These are phyloP conservation scores for Paraplagusia blochii DNA, from an alignment of 2,113 vertebrate genomes.

Conservation along the genomic window DNA sequence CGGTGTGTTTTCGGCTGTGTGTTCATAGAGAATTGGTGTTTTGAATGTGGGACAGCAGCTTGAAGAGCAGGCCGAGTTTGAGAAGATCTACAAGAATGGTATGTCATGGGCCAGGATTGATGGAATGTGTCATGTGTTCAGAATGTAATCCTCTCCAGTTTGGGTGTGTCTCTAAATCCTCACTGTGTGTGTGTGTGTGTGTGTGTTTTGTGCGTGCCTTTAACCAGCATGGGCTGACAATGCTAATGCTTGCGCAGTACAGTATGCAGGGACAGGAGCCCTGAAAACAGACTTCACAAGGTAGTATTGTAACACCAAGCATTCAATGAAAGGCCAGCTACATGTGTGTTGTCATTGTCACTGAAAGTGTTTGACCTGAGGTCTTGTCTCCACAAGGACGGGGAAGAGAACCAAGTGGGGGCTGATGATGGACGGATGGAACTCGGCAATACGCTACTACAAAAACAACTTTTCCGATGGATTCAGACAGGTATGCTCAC, in stretches of 20 bases:
- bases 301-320: slow-evolving; percentile 42
- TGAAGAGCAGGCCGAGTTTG: slow-evolving; percentile 95
- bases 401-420: slow-evolving; percentile 94
- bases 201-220: slow-evolving; percentile 41
- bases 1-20: background rate
- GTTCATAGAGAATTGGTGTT: slow-evolving; percentile 88
- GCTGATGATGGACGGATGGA: slow-evolving; percentile 96
- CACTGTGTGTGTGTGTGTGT: background rate
- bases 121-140: slow-evolving; percentile 8
- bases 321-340: background rate
- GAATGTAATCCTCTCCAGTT: background rate
- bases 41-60: slow-evolving; percentile 92
- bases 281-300: slow-evolving; percentile 98
- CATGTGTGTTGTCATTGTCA: accelerated
- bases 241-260: slow-evolving; percentile 96
- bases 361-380: background rate
- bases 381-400: slow-evolving; percentile 74
- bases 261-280: slow-evolving; percentile 96
- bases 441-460: slow-evolving; percentile 94
- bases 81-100: slow-evolving; percentile 98
- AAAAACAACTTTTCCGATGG: slow-evolving; percentile 99
- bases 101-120: background rate
- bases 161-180: slow-evolving; percentile 10
- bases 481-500: slow-evolving; percentile 86
- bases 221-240: slow-evolving; percentile 96